Evolutionary conservation across 1,140 invertebrate species (phyloP).

Genomic region (Papilio helenus): DNA sequence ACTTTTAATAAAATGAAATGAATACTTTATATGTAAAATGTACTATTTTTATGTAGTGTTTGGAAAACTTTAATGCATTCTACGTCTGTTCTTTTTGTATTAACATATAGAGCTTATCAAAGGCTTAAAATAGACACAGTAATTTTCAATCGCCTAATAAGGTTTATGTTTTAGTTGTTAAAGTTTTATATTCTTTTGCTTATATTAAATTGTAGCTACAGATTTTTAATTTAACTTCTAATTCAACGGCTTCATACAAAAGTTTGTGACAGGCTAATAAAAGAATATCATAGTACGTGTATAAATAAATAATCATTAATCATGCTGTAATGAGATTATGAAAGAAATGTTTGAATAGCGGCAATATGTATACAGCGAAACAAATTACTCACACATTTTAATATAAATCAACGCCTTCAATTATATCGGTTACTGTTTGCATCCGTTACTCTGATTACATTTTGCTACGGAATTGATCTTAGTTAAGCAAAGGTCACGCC

Average conservation of each 20-base stretch:
- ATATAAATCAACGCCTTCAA: slow-evolving; percentile 26
- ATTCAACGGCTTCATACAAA: not conserved
- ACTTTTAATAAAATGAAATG: slow-evolving; percentile 61
- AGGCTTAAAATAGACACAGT: too few species aligned
- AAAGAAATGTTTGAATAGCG: slow-evolving; percentile 32
- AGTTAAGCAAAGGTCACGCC: slow-evolving; percentile 54
- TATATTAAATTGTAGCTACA: not conserved
- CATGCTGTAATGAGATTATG: slow-evolving; percentile 32
- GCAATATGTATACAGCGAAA: slow-evolving; percentile 21
- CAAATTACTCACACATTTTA: slow-evolving; percentile 27
- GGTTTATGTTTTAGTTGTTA: not conserved
- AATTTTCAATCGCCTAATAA: not conserved
- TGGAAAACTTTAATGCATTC: not conserved
- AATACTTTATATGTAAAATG: too few species aligned
- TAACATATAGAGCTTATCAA: too few species aligned
- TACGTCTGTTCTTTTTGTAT: not conserved
- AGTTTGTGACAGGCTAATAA: not conserved
- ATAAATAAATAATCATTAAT: slow-evolving; percentile 18
- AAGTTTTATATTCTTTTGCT: not conserved
- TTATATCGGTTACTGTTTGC: slow-evolving; percentile 32
- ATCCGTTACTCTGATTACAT: slow-evolving; percentile 49
- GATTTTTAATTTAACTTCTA: not conserved
- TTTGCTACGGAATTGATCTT: slow-evolving; percentile 48
- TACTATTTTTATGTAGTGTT: not conserved
- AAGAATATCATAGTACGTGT: not conserved